Evolutionary conservation across 2,113 vertebrate genomes (phyloP).

Genomic region (Aptenodytes patagonicus): DNA sequence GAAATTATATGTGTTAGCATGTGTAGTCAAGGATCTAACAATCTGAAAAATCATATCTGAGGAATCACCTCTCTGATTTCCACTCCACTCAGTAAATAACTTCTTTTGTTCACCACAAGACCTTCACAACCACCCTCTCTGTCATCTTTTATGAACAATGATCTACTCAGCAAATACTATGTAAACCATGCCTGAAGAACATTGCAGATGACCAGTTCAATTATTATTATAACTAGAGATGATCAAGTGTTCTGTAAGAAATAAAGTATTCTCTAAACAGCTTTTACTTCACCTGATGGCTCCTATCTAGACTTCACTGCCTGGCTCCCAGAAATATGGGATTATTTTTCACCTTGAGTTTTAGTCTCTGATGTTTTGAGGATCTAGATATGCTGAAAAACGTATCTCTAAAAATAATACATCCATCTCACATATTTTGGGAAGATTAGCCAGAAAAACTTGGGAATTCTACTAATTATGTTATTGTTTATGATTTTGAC

Average conservation of each 20-base stretch:
- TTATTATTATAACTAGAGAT: background rate
- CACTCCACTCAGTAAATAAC: background rate
- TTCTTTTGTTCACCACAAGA: background rate
- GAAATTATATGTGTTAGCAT: background rate
- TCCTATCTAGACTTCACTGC: background rate
- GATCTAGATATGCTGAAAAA: background rate
- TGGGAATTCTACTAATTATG: background rate
- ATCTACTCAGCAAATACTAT: background rate
- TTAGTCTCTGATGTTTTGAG: background rate
- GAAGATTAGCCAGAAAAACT: background rate
- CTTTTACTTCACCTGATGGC: background rate
- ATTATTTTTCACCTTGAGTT: background rate
- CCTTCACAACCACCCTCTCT: background rate
- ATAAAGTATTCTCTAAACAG: background rate
- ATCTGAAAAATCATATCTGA: background rate
- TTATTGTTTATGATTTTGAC: background rate
- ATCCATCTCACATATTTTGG: background rate
- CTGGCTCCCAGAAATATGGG: rapidly evolving
- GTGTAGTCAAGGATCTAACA: background rate
- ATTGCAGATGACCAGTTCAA: background rate
- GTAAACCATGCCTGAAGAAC: background rate
- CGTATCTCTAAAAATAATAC: background rate
- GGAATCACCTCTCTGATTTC: background rate
- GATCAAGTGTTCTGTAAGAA: background rate
- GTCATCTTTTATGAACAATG: background rate